phyloP scores from a whole-genome alignment of 2,797 vertebrate species.

The Picus viridis region DNA sequence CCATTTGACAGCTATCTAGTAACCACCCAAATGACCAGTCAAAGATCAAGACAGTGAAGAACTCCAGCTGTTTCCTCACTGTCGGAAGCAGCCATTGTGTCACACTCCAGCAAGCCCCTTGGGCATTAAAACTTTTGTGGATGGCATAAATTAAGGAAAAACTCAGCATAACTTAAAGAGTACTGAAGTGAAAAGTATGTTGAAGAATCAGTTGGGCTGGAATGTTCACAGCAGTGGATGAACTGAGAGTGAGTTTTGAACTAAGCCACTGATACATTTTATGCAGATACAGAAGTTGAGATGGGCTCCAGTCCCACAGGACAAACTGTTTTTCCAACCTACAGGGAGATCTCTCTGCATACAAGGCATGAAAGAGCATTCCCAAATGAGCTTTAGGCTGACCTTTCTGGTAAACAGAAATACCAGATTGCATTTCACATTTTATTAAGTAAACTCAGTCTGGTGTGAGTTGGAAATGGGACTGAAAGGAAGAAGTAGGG shows the following conservation, averaged over 20 bases:
- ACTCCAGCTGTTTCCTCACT: neutral
- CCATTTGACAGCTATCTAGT: neutral
- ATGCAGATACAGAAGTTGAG: accelerated
- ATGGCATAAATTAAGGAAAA: neutral
- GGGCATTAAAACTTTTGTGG: neutral
- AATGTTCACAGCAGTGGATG: neutral
- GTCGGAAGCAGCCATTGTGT: neutral
- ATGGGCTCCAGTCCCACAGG: neutral
- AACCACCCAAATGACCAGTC: neutral
- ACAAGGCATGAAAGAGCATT: neutral
- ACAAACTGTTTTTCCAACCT: neutral
- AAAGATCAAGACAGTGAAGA: neutral
- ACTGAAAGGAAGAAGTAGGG: neutral
- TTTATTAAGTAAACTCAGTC: neutral
- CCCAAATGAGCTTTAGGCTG: neutral
- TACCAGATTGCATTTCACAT: neutral
- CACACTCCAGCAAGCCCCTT: neutral
- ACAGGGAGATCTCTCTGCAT: neutral
- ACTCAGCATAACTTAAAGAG: neutral
- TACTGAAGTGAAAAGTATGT: neutral
- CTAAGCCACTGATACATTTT: neutral
- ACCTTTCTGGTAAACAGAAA: neutral
- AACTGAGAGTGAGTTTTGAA: neutral
- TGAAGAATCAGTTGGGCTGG: neutral
- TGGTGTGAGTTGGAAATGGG: neutral